A percentile compares a stretch with the other conserved stretches of the same genome.
Evolutionary conservation across 2,888 invertebrate genomes (phyloP).

Genomic region (Acleris literana): DNA sequence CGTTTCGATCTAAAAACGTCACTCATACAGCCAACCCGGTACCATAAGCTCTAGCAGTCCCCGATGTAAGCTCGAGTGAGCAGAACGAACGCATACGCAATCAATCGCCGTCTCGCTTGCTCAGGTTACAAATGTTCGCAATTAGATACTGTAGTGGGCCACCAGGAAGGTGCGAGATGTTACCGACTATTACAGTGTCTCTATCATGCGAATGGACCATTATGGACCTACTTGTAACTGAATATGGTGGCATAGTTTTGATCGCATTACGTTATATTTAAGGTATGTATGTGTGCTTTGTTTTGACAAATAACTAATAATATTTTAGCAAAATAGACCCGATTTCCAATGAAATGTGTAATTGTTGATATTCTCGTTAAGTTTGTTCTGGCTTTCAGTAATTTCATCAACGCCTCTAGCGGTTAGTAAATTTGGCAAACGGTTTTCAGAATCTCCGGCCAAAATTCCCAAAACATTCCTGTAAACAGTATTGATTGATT

Average conservation of each 20-base stretch:
- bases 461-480: slow-evolving; percentile 11
- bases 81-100: slow-evolving; percentile 12
- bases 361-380: neutral
- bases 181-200: slow-evolving; percentile 28
- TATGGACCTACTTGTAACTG: slow-evolving; percentile 27
- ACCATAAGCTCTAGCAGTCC: slow-evolving; percentile 10
- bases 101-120: slow-evolving; percentile 20
- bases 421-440: slow-evolving; percentile 1
- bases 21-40: slow-evolving; percentile 49
- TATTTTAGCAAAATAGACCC: slow-evolving; percentile 2
- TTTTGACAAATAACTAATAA: slow-evolving; percentile 8
- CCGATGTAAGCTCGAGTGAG: slow-evolving; percentile 13
- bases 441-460: slow-evolving; percentile 9
- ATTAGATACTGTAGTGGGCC: slow-evolving; percentile 5
- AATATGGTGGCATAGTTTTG: slow-evolving; percentile 33
- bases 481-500: slow-evolving; percentile 23
- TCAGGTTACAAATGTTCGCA: slow-evolving; percentile 9
- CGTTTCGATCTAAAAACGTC: slow-evolving; percentile 61
- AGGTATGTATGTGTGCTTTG: slow-evolving; percentile 6
- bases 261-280: slow-evolving; percentile 22
- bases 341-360: slow-evolving; percentile 6
- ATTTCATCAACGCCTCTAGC: slow-evolving; percentile 8
- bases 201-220: slow-evolving; percentile 28
- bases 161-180: slow-evolving; percentile 30
- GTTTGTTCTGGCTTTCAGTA: neutral